Evolutionary conservation across 2,797 vertebrate genomes (phyloP).

Genomic region (Echeneis naucrates): DNA sequence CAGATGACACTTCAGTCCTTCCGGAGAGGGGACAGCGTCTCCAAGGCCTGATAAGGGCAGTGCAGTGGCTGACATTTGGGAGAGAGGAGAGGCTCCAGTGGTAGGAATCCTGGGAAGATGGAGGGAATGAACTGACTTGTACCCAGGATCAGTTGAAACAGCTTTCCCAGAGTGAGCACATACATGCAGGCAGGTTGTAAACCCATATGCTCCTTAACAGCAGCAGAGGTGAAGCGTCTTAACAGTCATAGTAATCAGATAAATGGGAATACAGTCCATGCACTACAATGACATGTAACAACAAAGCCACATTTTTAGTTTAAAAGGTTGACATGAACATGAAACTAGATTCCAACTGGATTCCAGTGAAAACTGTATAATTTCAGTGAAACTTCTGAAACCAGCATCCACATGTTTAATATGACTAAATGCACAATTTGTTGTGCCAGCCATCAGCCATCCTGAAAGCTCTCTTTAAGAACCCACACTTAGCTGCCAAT

Average conservation of each 20-base stretch:
- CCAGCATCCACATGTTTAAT: too few relatives aligned
- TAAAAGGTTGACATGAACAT: background rate
- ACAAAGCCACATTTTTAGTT: too few relatives aligned
- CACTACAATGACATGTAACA: background rate
- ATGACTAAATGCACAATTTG: background rate
- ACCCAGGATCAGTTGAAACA: slow-evolving; percentile 38
- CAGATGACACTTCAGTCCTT: slow-evolving; percentile 23
- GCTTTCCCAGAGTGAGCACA: slow-evolving; percentile 32
- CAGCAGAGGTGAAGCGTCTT: slow-evolving; percentile 32
- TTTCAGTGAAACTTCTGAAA: background rate
- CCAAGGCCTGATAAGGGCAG: slow-evolving; percentile 44
- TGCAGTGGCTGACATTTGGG: slow-evolving; percentile 28
- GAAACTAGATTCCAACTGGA: background rate
- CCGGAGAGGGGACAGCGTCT: slow-evolving; percentile 36
- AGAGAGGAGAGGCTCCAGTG: slow-evolving; percentile 43
- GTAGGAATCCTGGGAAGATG: slow-evolving; percentile 31
- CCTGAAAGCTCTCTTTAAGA: background rate
- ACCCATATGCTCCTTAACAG: slow-evolving; percentile 66
- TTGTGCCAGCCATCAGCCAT: too few relatives aligned
- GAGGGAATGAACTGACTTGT: background rate
- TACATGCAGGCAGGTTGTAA: slow-evolving; percentile 69
- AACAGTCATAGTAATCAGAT: slow-evolving; percentile 8
- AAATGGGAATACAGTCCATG: background rate
- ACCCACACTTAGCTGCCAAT: too few relatives aligned
- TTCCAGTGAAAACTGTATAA: background rate